Evolutionary conservation across 2,113 vertebrate genomes (phyloP).

Genomic region (Nematolebias whitei): DNA sequence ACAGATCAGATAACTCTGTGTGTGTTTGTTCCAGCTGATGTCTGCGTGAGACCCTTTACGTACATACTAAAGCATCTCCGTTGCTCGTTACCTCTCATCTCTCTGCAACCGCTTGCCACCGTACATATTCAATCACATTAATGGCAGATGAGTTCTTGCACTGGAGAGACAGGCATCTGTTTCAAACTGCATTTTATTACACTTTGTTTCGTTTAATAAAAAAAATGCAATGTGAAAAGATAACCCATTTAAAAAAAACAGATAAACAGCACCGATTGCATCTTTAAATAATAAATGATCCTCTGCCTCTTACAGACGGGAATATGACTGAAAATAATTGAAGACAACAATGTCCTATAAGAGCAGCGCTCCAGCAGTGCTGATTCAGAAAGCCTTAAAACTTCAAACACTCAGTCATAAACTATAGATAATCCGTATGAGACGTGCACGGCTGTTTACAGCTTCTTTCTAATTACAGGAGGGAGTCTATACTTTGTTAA

Average conservation of each 20-base stretch:
- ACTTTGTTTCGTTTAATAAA: constrained; percentile 83
- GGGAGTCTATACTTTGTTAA: constrained; percentile 73
- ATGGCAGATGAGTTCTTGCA: constrained; percentile 65
- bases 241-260: constrained; percentile 81
- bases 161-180: constrained; percentile 71
- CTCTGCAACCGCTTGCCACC: constrained; percentile 69
- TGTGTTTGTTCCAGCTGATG: constrained; percentile 45
- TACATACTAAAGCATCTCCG: constrained; percentile 75
- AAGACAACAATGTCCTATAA: constrained; percentile 85
- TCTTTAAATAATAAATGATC: constrained; percentile 87
- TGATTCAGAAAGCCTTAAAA: constrained; percentile 81
- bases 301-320: constrained; percentile 76
- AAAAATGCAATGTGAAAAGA: constrained; percentile 61
- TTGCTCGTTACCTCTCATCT: constrained; percentile 77
- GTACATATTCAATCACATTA: constrained; percentile 78
- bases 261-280: constrained; percentile 82
- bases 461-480: constrained; percentile 81
- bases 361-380: constrained; percentile 74
- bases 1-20: constrained; percentile 44
- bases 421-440: constrained; percentile 81
- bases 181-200: constrained; percentile 79
- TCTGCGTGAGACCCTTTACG: constrained; percentile 68
- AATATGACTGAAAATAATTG: constrained; percentile 84
- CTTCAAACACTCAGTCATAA: constrained; percentile 85
- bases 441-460: constrained; percentile 76